Percentiles rank a stretch among this genome's conserved stretches.
Evolutionary conservation across 2,113 vertebrate species (phyloP).

Genomic region (Sialia sialis): DNA sequence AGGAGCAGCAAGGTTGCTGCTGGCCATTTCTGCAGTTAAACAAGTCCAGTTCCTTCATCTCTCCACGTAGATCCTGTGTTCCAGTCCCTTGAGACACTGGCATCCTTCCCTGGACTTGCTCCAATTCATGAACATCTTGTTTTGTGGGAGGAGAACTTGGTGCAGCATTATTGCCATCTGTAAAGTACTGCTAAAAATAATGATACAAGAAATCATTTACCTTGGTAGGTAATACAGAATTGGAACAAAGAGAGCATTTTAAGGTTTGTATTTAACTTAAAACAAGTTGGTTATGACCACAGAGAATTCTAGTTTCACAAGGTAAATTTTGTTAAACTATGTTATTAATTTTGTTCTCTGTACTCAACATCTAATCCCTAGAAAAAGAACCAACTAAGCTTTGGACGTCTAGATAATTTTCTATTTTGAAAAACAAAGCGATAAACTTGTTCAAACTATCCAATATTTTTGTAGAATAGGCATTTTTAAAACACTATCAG

Average conservation of each 20-base stretch:
- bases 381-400: background rate
- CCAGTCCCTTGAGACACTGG: background rate
- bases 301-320: background rate
- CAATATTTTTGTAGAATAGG: background rate
- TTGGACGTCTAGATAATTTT: background rate
- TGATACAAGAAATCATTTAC: background rate
- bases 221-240: background rate
- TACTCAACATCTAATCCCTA: background rate
- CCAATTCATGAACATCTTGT: background rate
- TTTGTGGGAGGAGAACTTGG: background rate
- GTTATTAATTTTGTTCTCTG: background rate
- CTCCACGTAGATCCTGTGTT: fast-evolving
- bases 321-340: background rate
- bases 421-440: background rate
- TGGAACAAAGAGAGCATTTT: background rate
- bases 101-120: background rate
- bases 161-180: background rate
- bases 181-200: background rate
- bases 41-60: background rate
- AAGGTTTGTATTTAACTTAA: background rate
- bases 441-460: background rate
- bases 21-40: background rate
- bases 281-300: background rate
- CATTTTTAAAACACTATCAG: background rate
- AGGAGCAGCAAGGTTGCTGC: background rate